Base-by-base conservation (phyloP, 2,888 invertebrate genomes). In the Elegia similella region DNA sequence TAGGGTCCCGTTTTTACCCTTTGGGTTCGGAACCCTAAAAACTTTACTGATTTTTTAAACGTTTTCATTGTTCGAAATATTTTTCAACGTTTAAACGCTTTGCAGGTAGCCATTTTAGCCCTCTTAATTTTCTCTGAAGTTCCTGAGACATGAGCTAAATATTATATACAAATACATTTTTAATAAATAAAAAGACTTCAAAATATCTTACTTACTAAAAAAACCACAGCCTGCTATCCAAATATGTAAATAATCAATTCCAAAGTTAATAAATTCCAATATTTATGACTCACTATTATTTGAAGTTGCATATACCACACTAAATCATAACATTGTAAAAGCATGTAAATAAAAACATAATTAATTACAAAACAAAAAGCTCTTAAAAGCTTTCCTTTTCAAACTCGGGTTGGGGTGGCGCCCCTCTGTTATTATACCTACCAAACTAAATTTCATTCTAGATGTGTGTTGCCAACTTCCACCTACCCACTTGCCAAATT, bases 331-430 rank as follows among this genome's bases (percentile, higher is more conserved):
- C 72, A 79, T 75, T 66, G 69, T 69, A 70, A 75, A 77, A 69
- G 68, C 76, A 75, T 74, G 73, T 77, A 80, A 80, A 82, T 78
- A 80, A 81, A 81, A 84, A 81, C 74, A 78, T 82, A 87, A 86
- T 83, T 87, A 88, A 90, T 90, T 88, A 88, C 82, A 78, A 86
- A 88, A 87, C 87, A 89, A 89, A 88, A 88, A 88, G 85, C 88
- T 86, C 85, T 88, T 88, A 89, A 90, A 88, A 88, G 88, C 89
- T 87, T 87, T 88, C 84, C 84, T 83, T 86, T 84, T 81, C 81
- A 82, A 83, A 83, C 82, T 78, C 78, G 82, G 82, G 84, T 82
- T 83, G 86, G 88, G 89, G 88, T 83, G 84, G 82, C 84, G 74
- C 87, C 87, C 89, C 85, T 84, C 82, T 75, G 76, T 82, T 80